Conservation (phyloP, 2,797 vertebrate species). For the Siniperca obscura region DNA sequence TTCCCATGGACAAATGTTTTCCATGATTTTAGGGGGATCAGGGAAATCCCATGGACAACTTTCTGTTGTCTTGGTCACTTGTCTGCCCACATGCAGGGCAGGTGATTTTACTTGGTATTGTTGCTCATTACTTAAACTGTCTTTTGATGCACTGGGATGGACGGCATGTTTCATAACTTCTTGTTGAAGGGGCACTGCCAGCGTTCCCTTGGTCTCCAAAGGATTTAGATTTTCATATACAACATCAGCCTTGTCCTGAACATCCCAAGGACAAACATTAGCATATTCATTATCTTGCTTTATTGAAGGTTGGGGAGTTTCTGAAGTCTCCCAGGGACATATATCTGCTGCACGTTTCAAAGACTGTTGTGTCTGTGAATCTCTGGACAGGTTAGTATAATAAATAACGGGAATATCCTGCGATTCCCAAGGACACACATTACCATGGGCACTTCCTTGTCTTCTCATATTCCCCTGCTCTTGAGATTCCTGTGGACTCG, state of each 20-base stretch:
- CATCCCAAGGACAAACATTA: constrained; percentile 73
- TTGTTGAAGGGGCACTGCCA: constrained; percentile 50
- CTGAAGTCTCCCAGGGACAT: constrained; percentile 79
- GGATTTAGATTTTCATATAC: constrained; percentile 76
- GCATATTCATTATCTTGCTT: constrained; percentile 62
- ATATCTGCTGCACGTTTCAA: constrained; percentile 53
- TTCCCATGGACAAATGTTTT: constrained; percentile 69
- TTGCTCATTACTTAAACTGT: constrained; percentile 31
- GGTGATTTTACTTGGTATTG: constrained; percentile 26
- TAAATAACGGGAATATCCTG: constrained; percentile 46
- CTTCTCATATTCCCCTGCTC: constrained; percentile 51
- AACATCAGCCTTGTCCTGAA: constrained; percentile 67
- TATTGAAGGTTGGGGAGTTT: constrained; percentile 56
- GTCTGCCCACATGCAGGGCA: constrained; percentile 37
- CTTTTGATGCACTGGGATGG: constrained; percentile 45
- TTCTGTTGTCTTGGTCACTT: constrained; percentile 62
- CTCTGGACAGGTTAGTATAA: constrained; percentile 40
- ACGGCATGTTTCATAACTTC: constrained; percentile 52
- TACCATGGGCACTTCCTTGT: constrained; percentile 27
- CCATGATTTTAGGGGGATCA: constrained; percentile 70
- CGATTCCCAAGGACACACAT: constrained; percentile 68
- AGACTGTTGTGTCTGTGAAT: constrained; percentile 48
- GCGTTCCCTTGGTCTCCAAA: constrained; percentile 49
- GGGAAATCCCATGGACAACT: constrained; percentile 87
- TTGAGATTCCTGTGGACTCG: neutral